phyloP scores from a whole-genome alignment of 2,113 vertebrate species.

The Bubo scandiacus region DNA sequence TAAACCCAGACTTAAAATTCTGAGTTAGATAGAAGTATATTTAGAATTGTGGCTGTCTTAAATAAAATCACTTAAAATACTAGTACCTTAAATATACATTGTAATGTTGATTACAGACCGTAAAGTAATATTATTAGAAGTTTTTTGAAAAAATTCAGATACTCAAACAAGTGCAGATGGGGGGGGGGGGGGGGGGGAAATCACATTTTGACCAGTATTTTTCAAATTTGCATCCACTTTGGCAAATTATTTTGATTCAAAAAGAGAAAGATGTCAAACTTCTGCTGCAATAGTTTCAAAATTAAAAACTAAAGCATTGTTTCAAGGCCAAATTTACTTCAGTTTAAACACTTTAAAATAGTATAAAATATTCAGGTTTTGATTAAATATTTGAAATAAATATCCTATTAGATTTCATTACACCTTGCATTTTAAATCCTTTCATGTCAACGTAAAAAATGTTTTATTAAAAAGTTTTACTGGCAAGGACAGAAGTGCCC shows the following conservation, averaged over 20 bases:
- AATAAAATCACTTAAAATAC: background rate
- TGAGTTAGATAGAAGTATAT: background rate
- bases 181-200: background rate
- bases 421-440: background rate
- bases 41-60: background rate
- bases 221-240: background rate
- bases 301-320: background rate
- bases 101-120: background rate
- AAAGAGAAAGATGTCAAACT: background rate
- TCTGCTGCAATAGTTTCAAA: background rate
- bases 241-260: background rate
- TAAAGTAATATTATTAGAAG: background rate
- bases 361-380: background rate
- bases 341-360: background rate
- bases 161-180: too few relatives aligned
- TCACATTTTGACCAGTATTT: background rate
- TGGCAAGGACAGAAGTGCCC: background rate
- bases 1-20: background rate
- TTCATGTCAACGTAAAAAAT: background rate
- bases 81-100: background rate
- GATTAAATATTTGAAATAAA: background rate
- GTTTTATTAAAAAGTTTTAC: background rate
- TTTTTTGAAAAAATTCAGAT: background rate
- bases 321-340: background rate
- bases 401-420: background rate